Base-by-base conservation (phyloP, 2,797 vertebrate genomes). In the Coranthus polyacanthus region DNA sequence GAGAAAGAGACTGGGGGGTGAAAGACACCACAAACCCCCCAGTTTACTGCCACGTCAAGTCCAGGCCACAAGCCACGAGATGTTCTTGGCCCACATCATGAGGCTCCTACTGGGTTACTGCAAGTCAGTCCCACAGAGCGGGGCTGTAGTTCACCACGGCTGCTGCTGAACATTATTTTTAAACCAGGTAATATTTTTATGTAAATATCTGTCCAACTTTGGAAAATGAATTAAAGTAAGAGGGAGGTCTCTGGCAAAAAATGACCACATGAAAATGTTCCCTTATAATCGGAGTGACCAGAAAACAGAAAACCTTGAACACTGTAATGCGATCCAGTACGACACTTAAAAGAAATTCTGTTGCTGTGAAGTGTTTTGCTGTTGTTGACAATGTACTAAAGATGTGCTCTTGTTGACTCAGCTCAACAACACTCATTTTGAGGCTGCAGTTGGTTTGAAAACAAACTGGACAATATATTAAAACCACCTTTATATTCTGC, bases 1-100 rank as follows among this genome's bases (percentile, higher is more conserved):
- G 41, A 52, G 26, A 52, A 45, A 45, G 76, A 54, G 17, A 32
- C 17, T 2, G 47, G 59, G 59, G 71, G 65, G 57, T 18, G 24
- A 6, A 26, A 18, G 42, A 16, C 46, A 36, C 71, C 78, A 67
- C 63, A 70, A 67, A 10, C 7, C 44, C 50, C 36, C 45, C 49
- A 6, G 21, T 68, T 81, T 60, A 65, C 64, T 75, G 73, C 79
- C 67, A 81, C 75, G 66, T 81, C 64, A 57, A 78, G 74, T 61
- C 76, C 87, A 81, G 78, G 79, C 81, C 84, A 80, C 85, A 89
- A 84, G 87, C 86, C 88, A 83, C 78, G 63, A 79, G 81, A 86
- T 85, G 81, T 82, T 85, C 82, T 86, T 81, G 84, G 86, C 76
- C 71, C 44, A 50, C 12, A 24, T 42, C 29, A 50, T 12, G 57